Conservation (phyloP, 2,888 invertebrate species). For the Caenorhabditis wallacei region DNA sequence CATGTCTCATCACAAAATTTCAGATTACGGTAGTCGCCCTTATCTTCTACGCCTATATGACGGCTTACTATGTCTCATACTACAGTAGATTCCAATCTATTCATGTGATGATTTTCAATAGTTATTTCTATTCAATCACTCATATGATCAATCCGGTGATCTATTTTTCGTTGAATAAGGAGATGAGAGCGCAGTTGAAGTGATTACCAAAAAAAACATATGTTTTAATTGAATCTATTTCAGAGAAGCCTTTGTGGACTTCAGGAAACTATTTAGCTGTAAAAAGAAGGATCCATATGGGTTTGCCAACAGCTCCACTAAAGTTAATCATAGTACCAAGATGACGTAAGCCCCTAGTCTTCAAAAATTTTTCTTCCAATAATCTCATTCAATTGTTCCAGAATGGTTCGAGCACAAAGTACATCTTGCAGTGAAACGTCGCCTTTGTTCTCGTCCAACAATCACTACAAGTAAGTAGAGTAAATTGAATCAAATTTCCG, state of each 20-base stretch:
- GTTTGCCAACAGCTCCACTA: conserved; percentile 65
- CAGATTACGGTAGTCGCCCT: conserved; percentile 82
- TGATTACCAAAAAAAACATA: conserved; percentile 23
- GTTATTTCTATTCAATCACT: conserved; percentile 83
- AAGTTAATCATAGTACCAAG: conserved; percentile 64
- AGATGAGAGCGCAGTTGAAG: conserved; percentile 70
- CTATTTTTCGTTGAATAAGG: conserved; percentile 82
- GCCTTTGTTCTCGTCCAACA: conserved; percentile 68
- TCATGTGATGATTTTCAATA: conserved; percentile 81
- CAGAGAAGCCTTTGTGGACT: conserved; percentile 61
- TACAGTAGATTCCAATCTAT: conserved; percentile 75
- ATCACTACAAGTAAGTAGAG: conserved; percentile 63
- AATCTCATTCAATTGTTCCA: no score
- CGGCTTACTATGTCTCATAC: conserved; percentile 82
- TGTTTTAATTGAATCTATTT: conserved; percentile 4
- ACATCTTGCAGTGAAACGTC: conserved; percentile 72
- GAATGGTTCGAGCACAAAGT: conserved; percentile 61
- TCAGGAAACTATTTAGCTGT: conserved; percentile 47
- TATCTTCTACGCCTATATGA: conserved; percentile 83
- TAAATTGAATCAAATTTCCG: conserved; percentile 40
- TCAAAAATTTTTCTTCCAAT: no score
- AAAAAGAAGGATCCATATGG: conserved; percentile 67
- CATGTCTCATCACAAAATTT: conserved; percentile 42
- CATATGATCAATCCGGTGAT: conserved; percentile 83
- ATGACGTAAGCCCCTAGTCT: conserved; percentile 63